Evolutionary conservation across 2,113 vertebrate genomes (phyloP).

Genomic region (Anhinga rufa): DNA sequence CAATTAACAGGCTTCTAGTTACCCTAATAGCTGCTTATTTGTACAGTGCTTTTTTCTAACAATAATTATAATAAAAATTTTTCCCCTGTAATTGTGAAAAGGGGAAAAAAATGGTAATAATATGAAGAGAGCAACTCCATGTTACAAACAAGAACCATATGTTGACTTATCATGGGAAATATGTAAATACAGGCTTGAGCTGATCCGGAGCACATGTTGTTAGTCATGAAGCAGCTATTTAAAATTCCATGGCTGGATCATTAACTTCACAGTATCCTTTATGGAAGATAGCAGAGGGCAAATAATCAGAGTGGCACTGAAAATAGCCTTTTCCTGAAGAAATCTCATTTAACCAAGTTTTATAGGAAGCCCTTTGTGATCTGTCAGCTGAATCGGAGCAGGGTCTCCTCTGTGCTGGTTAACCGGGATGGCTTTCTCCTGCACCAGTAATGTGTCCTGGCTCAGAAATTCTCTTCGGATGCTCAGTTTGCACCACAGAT

Average conservation of each 20-base stretch:
- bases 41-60: background rate
- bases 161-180: constrained; percentile 80
- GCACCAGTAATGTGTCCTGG: background rate
- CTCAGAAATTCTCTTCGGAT: background rate
- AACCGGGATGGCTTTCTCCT: background rate
- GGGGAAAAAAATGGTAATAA: background rate
- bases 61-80: constrained; percentile 19
- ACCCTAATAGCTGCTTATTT: background rate
- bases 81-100: background rate
- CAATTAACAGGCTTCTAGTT: background rate
- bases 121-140: constrained; percentile 47
- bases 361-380: background rate
- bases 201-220: constrained; percentile 76
- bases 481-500: background rate
- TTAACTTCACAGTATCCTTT: constrained; percentile 58
- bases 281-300: constrained; percentile 18
- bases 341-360: background rate
- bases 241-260: constrained; percentile 29
- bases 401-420: background rate
- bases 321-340: background rate
- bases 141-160: constrained; percentile 76
- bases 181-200: constrained; percentile 67
- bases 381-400: background rate
- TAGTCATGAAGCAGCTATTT: constrained; percentile 73
- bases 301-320: background rate